These are phyloP conservation scores for Oophaga pumilio DNA, from an alignment of 2,113 vertebrate species.

Conservation along the genomic window DNA sequence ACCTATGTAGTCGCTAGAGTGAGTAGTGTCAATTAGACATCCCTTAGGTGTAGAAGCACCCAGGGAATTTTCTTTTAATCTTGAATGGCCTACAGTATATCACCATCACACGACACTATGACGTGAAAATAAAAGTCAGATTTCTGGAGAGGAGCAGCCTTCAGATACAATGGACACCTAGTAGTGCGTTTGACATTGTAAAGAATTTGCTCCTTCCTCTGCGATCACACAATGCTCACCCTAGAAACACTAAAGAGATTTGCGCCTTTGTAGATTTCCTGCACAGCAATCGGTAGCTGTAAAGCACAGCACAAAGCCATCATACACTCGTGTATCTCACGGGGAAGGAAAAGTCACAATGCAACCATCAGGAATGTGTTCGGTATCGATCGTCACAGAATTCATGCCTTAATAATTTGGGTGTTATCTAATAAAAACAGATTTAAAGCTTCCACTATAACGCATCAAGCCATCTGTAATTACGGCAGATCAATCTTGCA, in stretches of 20 bases:
- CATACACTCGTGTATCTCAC: background rate
- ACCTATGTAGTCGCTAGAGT: no score
- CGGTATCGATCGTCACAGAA: background rate
- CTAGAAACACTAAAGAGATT: background rate
- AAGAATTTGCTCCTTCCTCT: slow-evolving; percentile 3
- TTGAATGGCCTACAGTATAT: background rate
- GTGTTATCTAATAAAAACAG: slow-evolving; percentile 1
- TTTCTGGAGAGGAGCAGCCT: background rate
- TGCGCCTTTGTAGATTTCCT: background rate
- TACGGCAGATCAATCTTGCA: no score
- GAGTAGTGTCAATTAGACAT: no score
- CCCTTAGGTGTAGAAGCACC: background rate
- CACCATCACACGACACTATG: background rate
- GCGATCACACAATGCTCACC: slow-evolving; percentile 1
- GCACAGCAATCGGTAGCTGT: background rate
- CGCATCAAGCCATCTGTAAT: no score
- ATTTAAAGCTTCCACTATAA: background rate
- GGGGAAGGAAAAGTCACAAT: background rate
- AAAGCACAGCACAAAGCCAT: slow-evolving; percentile 5
- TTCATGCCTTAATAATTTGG: background rate
- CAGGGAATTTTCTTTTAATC: background rate
- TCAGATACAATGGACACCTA: background rate
- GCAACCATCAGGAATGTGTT: background rate
- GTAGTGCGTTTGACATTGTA: background rate
- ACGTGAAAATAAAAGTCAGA: background rate